Evolutionary conservation across 2,797 vertebrate genomes (phyloP).

Genomic region (Fistularia tabacaria): DNA sequence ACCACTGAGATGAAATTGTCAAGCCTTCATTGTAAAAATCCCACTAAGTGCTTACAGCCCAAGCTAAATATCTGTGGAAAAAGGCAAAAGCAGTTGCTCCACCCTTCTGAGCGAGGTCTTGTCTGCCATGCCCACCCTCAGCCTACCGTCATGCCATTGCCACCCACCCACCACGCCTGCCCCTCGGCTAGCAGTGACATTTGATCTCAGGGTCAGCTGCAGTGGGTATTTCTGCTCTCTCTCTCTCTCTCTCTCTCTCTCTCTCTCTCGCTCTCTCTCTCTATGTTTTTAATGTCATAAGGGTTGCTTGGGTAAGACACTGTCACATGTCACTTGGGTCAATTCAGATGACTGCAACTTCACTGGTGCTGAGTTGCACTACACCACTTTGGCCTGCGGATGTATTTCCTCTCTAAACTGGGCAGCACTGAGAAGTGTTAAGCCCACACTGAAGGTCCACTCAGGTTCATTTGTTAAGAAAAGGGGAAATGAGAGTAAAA

Average conservation of each 20-base stretch:
- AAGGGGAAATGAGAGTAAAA: neutral
- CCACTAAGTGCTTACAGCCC: conserved; percentile 21
- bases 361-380: conserved; percentile 39
- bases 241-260: conserved; percentile 56
- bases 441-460: conserved; percentile 7
- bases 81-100: conserved; percentile 24
- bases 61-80: conserved; percentile 32
- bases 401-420: conserved; percentile 15
- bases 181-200: conserved; percentile 61
- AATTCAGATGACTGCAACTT: conserved; percentile 51
- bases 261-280: conserved; percentile 39
- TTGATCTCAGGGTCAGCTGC: conserved; percentile 77
- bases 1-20: conserved; percentile 36
- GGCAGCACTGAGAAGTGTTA: conserved; percentile 7
- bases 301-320: conserved; percentile 61
- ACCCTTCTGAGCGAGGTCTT: conserved; percentile 20
- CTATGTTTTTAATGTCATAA: conserved; percentile 67
- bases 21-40: conserved; percentile 43
- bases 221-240: conserved; percentile 67
- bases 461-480: conserved; percentile 16
- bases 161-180: conserved; percentile 21
- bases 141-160: conserved; percentile 30
- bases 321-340: conserved; percentile 57
- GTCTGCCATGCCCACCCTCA: conserved; percentile 27
- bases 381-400: conserved; percentile 14